Evolutionary conservation across 1,140 invertebrate genomes (phyloP), one percentile per base, ranked within the genome.

Genomic region (Drosophila leontia): DNA sequence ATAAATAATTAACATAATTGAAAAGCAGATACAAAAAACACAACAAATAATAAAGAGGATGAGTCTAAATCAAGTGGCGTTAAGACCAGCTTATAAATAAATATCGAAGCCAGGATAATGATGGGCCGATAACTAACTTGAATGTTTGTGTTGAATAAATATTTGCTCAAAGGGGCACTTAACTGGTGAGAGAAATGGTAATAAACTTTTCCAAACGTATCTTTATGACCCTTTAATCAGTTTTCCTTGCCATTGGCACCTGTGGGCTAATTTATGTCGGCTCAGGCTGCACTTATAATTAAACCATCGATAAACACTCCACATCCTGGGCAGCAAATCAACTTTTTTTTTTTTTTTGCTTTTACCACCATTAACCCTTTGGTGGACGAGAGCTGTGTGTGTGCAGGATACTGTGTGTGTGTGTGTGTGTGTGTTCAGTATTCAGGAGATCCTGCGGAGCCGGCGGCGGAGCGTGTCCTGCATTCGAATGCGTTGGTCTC

Each of bases 221-320:
- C n/a, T 7, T 55, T 32, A 63, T 55, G 48, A 12, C 12, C 15
- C 7, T 55, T 63, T 63, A 56, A 57, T 63, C 50, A 41, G 17
- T 63, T 55, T 55, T 34, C 48, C 23, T 53, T 15, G 9, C 23
- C 34, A 17, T 19, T 37, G 51, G n/a, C 50, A 45, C 41, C 41
- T 19, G 41, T 32, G 58, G 58, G 59, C 58, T 63, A 67, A 48
- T 48, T 67, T 67, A 67, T 48, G 58, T 67, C 42, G 34, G 42
- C 26, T 39, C 35, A 63, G 15, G 23, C n/a, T 42, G 34, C 64
- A 47, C 64, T 63, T 67, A 48, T 67, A 63, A 67, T 67, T 48
- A 63, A 64, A 45, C 63, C 63, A 47, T 37, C 63, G 57, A 67
- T 67, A 67, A 67, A 67, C 63, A 67, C 63, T 63, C 34, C 44